Evolutionary conservation across 2,113 vertebrate species (phyloP).

Genomic region (Sarotherodon lohbergeri): DNA sequence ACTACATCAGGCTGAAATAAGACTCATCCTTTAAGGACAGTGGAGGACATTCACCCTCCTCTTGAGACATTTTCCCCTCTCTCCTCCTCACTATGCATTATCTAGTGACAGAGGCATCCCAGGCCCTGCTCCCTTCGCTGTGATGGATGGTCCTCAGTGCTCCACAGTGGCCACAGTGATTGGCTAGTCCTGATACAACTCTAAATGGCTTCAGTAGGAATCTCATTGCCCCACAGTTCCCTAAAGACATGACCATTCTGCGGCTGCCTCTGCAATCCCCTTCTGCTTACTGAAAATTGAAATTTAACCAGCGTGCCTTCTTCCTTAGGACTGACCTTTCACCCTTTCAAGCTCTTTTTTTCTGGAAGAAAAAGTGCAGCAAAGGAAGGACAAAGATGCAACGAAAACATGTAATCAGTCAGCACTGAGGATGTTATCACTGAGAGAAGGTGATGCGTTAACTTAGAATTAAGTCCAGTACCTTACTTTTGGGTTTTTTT

Average conservation of each 20-base stretch:
- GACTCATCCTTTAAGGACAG: constrained; percentile 28
- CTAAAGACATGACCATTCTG: constrained; percentile 7
- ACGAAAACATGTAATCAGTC: not conserved
- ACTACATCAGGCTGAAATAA: not conserved
- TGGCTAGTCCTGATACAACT: constrained; percentile 55
- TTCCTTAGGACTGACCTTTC: not conserved
- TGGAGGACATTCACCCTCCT: constrained; percentile 28
- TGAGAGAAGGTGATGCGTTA: constrained; percentile 24
- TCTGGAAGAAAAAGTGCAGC: not conserved
- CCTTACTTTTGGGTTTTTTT: not conserved
- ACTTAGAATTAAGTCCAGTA: constrained; percentile 37
- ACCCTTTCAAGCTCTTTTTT: not conserved
- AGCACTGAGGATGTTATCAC: constrained; percentile 9
- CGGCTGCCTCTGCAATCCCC: not conserved
- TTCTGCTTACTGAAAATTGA: constrained; percentile 9
- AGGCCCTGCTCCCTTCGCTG: not conserved
- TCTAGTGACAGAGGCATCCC: constrained; percentile 41
- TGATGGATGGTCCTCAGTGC: constrained; percentile 52
- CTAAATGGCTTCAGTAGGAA: constrained; percentile 39
- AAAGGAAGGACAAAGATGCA: not conserved
- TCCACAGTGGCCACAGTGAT: constrained; percentile 34
- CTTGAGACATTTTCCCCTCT: not conserved
- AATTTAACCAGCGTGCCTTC: not conserved
- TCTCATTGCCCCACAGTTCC: constrained; percentile 31
- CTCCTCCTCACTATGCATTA: constrained; percentile 47